Base-by-base conservation (phyloP, 2,113 vertebrate species). In the Zosterops hypoxanthus region DNA sequence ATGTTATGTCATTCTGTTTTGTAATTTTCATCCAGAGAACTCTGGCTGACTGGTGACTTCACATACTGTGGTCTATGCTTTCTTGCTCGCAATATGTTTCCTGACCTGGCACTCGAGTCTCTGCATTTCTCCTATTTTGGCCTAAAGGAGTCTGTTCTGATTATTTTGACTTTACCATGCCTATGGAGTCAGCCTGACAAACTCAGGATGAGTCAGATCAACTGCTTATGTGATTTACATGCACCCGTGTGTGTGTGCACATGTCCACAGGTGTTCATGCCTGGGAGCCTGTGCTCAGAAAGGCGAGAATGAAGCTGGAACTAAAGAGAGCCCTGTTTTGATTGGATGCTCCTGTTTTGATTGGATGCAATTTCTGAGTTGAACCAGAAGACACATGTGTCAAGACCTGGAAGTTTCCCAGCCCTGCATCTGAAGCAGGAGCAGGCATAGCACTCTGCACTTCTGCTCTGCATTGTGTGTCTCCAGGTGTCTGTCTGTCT, bases 361-460 rank as follows among this genome's bases (percentile, higher is more conserved):
- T 2, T 0, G 1, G 26, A 6, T 87, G 31, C 68, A 44, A 28
- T 75, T 82, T 92, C 34, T 75, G 42, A 44, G 33, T 75, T 82
- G 42, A 86, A 56, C 15, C 9, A 52, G 42, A 63, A 66, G 16
- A 55, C 8, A 9, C 4, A 1, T 12, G 8, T 59, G 21, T 75
- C 34, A 59, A 60, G 44, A 65, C 19, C 52, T 73, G 29, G n/a
- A 63, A 1, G 0, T 71, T 75, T 79, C 33, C 15, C 26, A 76
- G 41, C 24, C 12, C 16, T 64, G 39, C 4, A 8, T 0, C 0
- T 52, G 64, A 69, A 53, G 28, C 3, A 7, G 53, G 8, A 64
- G 14, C 0, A 0, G 11, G 11, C 17, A 14, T 39, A 44, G 31
- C 1, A 0, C 11, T 63, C 17, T 8, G 2, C 23, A 25, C 10